These are phyloP conservation scores for Aphrophora alni DNA, from an alignment of 2,888 invertebrate species.

Conservation along the genomic window DNA sequence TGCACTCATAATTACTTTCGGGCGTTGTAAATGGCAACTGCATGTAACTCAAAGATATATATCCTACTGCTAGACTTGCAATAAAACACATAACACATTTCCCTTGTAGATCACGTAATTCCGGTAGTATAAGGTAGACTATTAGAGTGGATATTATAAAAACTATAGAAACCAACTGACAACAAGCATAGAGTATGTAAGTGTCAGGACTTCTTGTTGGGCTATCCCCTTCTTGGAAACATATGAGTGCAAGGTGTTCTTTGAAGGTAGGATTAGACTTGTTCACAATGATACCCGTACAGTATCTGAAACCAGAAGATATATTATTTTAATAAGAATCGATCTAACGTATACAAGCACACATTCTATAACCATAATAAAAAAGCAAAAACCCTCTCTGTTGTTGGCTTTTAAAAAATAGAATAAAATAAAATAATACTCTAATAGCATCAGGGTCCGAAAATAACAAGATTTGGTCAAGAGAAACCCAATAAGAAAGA, in stretches of 20 bases:
- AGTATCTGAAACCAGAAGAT: not conserved
- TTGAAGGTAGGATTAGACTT: constrained; percentile 1
- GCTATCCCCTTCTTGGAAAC: constrained; percentile 59
- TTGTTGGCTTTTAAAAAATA: no score
- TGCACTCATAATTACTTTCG: constrained; percentile 59
- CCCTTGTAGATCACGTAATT: constrained; percentile 69
- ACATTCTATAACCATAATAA: no score
- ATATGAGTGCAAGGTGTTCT: constrained; percentile 51
- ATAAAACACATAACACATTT: constrained; percentile 69
- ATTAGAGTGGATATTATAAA: constrained; percentile 66
- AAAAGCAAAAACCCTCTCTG: no score
- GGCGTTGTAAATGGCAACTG: constrained; percentile 58
- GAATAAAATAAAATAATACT: no score
- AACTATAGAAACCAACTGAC: constrained; percentile 61
- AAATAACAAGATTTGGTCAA: no score
- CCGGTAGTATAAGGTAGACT: constrained; percentile 67
- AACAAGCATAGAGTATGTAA: constrained; percentile 56
- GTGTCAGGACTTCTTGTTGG: constrained; percentile 50
- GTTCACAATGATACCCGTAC: not conserved
- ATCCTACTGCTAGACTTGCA: constrained; percentile 65
- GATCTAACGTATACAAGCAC: no score
- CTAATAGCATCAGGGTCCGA: no score
- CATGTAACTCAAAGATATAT: constrained; percentile 64
- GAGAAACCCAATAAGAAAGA: no score
- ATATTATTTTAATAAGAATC: no score